These are phyloP conservation scores for Masticophis lateralis DNA, from an alignment of 2,797 vertebrate species.

Conservation along the genomic window DNA sequence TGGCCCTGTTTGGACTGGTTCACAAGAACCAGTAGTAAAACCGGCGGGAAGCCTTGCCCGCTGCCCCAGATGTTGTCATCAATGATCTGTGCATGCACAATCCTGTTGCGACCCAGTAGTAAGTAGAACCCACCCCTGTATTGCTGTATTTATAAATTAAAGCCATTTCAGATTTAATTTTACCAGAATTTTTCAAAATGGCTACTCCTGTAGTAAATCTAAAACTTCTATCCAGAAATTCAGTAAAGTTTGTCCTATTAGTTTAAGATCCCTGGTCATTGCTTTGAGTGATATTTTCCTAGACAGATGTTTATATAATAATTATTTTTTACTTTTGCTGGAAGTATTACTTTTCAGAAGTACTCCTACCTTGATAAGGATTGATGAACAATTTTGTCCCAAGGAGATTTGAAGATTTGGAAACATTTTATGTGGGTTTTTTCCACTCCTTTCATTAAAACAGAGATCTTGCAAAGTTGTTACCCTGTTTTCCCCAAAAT, in stretches of 20 bases:
- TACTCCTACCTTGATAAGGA: background rate
- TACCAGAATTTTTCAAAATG: background rate
- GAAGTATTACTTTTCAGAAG: background rate
- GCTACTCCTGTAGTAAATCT: background rate
- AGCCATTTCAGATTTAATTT: background rate
- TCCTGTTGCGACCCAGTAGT: too few species aligned
- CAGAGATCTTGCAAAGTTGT: background rate
- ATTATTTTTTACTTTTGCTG: background rate
- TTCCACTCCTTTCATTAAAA: background rate
- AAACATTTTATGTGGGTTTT: background rate
- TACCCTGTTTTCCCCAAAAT: too few species aligned
- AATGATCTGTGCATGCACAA: too few species aligned
- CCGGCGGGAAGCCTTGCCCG: too few species aligned
- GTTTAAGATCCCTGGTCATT: background rate
- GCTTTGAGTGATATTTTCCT: background rate
- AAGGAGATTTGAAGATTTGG: background rate
- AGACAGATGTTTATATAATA: background rate
- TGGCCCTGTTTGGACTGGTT: too few species aligned
- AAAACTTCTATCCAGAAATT: background rate
- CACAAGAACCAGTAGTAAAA: too few species aligned
- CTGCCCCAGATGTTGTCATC: too few species aligned
- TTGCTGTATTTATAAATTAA: background rate
- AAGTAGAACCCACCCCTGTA: too few species aligned
- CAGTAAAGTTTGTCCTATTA: background rate
- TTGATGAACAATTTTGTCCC: background rate